These are phyloP conservation scores for Mycetomoellerius zeteki DNA, from an alignment of 1,140 invertebrate species.

Conservation along the genomic window DNA sequence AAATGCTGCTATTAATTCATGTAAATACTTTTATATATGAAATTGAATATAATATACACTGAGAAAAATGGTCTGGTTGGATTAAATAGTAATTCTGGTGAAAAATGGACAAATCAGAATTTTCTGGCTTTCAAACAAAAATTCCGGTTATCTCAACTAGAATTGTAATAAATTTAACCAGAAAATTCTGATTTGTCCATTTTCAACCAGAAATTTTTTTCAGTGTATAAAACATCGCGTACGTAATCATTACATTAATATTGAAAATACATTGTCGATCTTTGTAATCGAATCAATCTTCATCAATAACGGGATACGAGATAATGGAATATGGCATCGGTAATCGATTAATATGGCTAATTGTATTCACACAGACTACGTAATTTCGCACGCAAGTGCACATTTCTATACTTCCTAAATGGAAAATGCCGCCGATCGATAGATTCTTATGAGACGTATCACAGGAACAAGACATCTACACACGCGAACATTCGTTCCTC, in stretches of 20 bases:
- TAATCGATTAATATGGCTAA: constrained; percentile 46
- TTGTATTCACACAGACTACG: constrained; percentile 14
- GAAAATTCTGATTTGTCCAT: too few relatives aligned
- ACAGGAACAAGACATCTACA: constrained; percentile 5
- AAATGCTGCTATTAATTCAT: background rate
- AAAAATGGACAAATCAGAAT: too few relatives aligned
- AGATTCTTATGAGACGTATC: constrained; percentile 5
- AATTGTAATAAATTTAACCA: too few relatives aligned
- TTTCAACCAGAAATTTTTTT: too few relatives aligned
- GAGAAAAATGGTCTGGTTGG: too few relatives aligned
- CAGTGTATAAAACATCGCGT: background rate
- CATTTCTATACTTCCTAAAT: background rate
- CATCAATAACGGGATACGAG: background rate
- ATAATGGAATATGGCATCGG: constrained; percentile 25
- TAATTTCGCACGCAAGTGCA: background rate
- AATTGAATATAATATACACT: too few relatives aligned
- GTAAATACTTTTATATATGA: background rate
- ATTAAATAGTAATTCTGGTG: too few relatives aligned
- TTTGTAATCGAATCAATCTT: background rate
- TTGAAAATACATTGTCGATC: constrained; percentile 8
- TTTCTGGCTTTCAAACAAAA: too few relatives aligned
- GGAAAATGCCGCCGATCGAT: constrained; percentile 29
- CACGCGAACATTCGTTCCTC: background rate
- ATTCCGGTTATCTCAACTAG: too few relatives aligned
- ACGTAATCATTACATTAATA: constrained; percentile 1